A percentile compares a stretch with the other conserved stretches of the same genome.
Conservation (phyloP, 2,797 vertebrate genomes). For the Cheirogaleus major region DNA sequence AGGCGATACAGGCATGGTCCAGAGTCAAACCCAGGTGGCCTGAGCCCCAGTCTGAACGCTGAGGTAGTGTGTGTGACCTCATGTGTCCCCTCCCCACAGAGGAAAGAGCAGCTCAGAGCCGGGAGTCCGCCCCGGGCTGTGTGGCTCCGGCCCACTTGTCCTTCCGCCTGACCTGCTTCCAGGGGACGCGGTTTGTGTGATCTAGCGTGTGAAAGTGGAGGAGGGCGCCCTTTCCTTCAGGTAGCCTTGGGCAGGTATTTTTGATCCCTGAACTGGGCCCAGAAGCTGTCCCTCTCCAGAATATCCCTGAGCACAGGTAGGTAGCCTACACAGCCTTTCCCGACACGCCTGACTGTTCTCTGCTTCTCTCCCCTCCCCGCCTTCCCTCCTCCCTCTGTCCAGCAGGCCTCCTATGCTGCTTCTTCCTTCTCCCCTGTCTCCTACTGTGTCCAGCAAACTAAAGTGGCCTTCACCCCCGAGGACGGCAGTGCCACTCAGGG, state of each 20-base stretch:
- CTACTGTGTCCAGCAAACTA: slow-evolving; percentile 97
- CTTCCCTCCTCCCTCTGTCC: slow-evolving; percentile 76
- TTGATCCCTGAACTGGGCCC: neutral
- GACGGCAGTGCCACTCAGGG: slow-evolving; percentile 94
- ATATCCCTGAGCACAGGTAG: neutral
- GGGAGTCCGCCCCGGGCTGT: rapidly evolving
- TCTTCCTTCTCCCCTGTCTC: slow-evolving; percentile 97
- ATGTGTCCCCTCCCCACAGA: rapidly evolving
- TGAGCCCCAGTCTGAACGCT: rapidly evolving
- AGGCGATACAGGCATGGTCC: neutral
- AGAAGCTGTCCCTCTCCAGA: neutral
- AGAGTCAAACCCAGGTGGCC: neutral
- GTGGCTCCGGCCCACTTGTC: neutral
- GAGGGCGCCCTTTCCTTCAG: rapidly evolving
- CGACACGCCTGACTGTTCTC: slow-evolving; percentile 75
- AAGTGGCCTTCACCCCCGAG: slow-evolving; percentile 93
- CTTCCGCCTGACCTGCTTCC: neutral
- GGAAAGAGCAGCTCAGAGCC: too few relatives aligned
- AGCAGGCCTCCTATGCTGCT: slow-evolving; percentile 95
- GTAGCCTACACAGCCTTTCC: neutral
- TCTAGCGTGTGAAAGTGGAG: rapidly evolving
- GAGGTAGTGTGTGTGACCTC: rapidly evolving
- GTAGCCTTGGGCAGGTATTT: neutral
- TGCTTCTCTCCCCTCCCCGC: slow-evolving; percentile 79
- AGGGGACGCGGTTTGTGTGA: rapidly evolving